Evolutionary conservation across 2,888 invertebrate genomes (phyloP), one percentile per base, ranked within the genome.

Genomic region (Melinopterus prodromus): DNA sequence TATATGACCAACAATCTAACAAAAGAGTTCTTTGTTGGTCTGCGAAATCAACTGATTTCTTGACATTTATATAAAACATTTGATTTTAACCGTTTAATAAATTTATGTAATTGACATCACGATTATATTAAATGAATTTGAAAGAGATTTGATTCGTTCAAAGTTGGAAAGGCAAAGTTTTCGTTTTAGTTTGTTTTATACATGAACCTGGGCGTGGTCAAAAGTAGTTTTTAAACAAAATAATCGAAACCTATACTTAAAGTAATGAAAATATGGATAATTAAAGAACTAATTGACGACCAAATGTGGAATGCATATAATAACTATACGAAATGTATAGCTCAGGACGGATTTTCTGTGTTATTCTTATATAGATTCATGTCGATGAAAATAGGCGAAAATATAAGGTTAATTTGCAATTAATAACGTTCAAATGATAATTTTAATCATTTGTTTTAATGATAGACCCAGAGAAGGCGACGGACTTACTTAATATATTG

Each of bases 81-180:
- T 79, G 79, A 77, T 79, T 79, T 77, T 69, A 53, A 71, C 77
- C 77, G 71, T 79, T 74, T 69, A 77, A 69, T 77, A 80, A 80
- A 77, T 80, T 80, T 80, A 80, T 72, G 81, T 84, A 84, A 84
- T 84, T 84, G 84, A 84, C 84, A 82, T 83, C 77, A 81, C 80
- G 81, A 79, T 81, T 78, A 79, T 76, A 78, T 81, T 78, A 79
- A 71, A 81, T 78, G 72, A 6, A 38, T 76, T 78, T 69, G 76
- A 80, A 78, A 78, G 36, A 53, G 69, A 77, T 79, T 71, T 79
- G 76, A 77, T 80, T 80, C 77, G 77, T 80, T 80, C 77, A 77
- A 69, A 77, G 77, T 72, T 74, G 74, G 77, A 71, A 77, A 76
- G 79, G 79, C 76, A 80, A 77, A 74, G 72, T 80, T 80, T 80